Conservation (phyloP, 1,140 invertebrate species). For the Archivesica marissinica region DNA sequence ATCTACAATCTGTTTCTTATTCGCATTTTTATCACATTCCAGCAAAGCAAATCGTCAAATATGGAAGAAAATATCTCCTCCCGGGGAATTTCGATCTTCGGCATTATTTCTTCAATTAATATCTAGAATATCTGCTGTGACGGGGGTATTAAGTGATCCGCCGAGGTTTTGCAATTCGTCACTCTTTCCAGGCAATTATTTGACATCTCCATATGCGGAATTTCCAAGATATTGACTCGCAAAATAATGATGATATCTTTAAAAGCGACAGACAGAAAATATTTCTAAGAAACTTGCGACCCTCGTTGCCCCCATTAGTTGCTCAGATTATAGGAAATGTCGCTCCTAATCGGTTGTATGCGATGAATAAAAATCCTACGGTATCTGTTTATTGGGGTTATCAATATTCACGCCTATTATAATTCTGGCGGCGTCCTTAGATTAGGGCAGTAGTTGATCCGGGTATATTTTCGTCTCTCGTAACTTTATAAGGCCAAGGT, state of each 20-base stretch:
- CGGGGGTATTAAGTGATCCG: conserved; percentile 56
- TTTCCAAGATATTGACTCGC: conserved; percentile 60
- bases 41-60: conserved; percentile 40
- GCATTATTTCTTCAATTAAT: conserved; percentile 62
- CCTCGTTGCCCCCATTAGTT: conserved; percentile 44
- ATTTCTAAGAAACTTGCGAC: conserved; percentile 39
- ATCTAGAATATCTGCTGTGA: conserved; percentile 50
- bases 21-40: background rate
- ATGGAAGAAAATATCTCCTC: conserved; percentile 33
- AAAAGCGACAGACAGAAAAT: conserved; percentile 61
- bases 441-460: too few species aligned
- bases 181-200: conserved; percentile 55
- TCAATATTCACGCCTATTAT: conserved; percentile 40
- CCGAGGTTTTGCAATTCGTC: conserved; percentile 56
- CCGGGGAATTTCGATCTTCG: conserved; percentile 27
- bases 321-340: conserved; percentile 40
- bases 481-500: too few species aligned
- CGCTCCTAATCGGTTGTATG: conserved; percentile 3
- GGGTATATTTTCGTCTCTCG: too few species aligned
- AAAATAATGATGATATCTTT: conserved; percentile 63
- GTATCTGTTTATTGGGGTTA: conserved; percentile 30
- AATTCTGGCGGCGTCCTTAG: background rate
- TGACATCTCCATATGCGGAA: conserved; percentile 59
- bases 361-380: conserved; percentile 10
- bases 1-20: too few species aligned